Conservation (phyloP, 1,140 invertebrate species). For the Stegodyphus mimosarum region DNA sequence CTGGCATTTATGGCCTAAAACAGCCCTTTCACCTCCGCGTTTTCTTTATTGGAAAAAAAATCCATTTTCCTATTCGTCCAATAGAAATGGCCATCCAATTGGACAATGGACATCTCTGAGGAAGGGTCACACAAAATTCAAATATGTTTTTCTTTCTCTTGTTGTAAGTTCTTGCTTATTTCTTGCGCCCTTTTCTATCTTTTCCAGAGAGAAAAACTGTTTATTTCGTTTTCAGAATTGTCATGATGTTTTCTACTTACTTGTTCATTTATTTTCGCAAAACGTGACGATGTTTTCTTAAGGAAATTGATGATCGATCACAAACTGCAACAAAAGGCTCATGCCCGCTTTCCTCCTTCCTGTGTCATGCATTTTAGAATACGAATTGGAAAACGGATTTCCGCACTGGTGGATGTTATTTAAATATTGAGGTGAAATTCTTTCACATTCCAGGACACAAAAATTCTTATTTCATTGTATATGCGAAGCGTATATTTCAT, state of each 20-base stretch:
- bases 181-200: neutral
- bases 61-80: neutral
- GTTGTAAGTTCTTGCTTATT: neutral
- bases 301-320: slow-evolving; percentile 37
- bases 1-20: no score
- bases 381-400: slow-evolving; percentile 2
- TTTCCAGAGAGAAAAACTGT: neutral
- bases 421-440: neutral
- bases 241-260: slow-evolving; percentile 1
- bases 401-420: neutral
- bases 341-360: neutral
- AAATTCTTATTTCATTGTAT: no score
- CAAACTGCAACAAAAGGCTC: slow-evolving; percentile 10
- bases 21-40: neutral
- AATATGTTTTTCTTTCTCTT: slow-evolving; percentile 1
- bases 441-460: neutral
- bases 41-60: neutral
- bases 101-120: slow-evolving; percentile 2
- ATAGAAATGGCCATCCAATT: neutral
- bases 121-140: slow-evolving; percentile 5
- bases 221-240: slow-evolving; percentile 9
- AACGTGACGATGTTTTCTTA: slow-evolving; percentile 31
- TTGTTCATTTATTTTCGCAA: slow-evolving; percentile 23
- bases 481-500: no score
- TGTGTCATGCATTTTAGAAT: neutral